These are phyloP conservation scores for Peromyscus melanophrys DNA, from an alignment of 2,797 vertebrate genomes.

Conservation along the genomic window DNA sequence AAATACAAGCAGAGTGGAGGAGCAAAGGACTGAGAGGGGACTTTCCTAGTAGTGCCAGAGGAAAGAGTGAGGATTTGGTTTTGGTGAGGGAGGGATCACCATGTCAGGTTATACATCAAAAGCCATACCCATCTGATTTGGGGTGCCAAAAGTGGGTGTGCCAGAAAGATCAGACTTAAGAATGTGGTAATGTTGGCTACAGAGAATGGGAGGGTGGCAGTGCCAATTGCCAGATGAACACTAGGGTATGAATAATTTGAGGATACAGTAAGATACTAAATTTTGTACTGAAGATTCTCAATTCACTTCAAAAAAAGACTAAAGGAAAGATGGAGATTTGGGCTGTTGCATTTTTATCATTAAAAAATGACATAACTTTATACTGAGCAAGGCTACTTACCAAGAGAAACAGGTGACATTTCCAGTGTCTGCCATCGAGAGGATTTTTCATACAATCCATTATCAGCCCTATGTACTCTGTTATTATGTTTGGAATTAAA, in stretches of 20 bases:
- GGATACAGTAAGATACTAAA: not conserved
- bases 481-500: not conserved
- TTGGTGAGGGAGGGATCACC: accelerated
- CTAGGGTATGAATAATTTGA: not conserved
- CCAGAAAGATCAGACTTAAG: not conserved
- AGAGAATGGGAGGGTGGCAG: not conserved
- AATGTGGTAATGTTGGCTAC: no score
- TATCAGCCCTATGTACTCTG: not conserved
- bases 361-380: not conserved
- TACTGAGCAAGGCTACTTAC: not conserved
- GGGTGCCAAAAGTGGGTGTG: not conserved
- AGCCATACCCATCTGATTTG: accelerated
- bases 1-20: no score
- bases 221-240: not conserved
- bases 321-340: not conserved
- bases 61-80: not conserved
- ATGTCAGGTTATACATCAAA: accelerated
- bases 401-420: not conserved
- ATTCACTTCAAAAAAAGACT: not conserved
- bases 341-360: not conserved
- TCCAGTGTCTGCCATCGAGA: not conserved
- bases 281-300: not conserved
- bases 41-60: not conserved
- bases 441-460: not conserved
- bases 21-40: not conserved